Evolutionary conservation across 2,797 vertebrate species (phyloP).

Genomic region (Benthosema pterotum): DNA sequence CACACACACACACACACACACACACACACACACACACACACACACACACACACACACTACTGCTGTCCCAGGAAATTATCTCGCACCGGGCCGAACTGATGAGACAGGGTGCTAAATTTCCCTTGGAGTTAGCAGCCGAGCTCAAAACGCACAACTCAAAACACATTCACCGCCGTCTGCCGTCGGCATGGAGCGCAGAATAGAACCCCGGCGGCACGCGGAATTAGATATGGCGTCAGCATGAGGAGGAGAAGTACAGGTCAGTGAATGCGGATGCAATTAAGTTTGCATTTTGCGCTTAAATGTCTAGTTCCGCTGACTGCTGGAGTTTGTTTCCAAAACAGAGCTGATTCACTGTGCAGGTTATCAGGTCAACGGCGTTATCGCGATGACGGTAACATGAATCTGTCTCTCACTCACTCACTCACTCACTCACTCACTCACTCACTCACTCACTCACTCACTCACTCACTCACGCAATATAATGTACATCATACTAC

Average conservation of each 20-base stretch:
- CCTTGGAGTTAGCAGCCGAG: conserved; percentile 63
- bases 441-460: no score
- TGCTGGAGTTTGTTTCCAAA: conserved; percentile 31
- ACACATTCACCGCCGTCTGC: conserved; percentile 13
- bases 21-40: no score
- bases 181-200: neutral
- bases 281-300: conserved; percentile 37
- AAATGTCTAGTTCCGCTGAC: conserved; percentile 28
- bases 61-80: conserved; percentile 71
- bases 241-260: conserved; percentile 28
- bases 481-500: no score
- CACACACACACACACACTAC: conserved; percentile 30
- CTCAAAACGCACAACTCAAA: conserved; percentile 47
- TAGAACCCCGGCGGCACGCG: conserved; percentile 4
- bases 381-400: conserved; percentile 11
- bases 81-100: conserved; percentile 57
- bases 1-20: no score
- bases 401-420: no score
- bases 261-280: conserved; percentile 32
- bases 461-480: no score
- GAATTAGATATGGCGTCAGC: conserved; percentile 37
- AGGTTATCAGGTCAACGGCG: conserved; percentile 14
- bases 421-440: no score
- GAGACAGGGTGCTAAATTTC: conserved; percentile 64
- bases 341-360: neutral